Base-by-base conservation (phyloP, 2,113 vertebrate genomes). In the Lucifuga dentata region DNA sequence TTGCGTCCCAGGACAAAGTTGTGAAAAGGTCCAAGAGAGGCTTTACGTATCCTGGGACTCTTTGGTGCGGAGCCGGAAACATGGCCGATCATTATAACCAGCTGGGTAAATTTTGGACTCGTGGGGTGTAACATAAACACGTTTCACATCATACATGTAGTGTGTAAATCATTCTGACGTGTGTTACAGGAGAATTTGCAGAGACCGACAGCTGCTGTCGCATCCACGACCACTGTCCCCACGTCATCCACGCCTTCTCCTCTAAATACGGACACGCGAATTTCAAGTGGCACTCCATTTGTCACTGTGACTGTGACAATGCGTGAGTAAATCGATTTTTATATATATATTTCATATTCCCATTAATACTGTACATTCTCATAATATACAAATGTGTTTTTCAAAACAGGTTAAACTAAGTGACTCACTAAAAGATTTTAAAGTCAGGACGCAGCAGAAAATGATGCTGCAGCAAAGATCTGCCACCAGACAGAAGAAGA, bases 221-320 rank as follows among this genome's bases (percentile, higher is more conserved):
- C 33, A 92, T 89, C 7, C 97, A 99, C 0, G 95, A 95, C 75
- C 94, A 95, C 79, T 97, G 96, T 51, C 90, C 93, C 24, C 91
- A 97, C 1, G 88, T 96, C 88, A 95, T 97, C 86, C 92, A 95
- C 55, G 93, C 98, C 16, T 96, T 97, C 87, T 88, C 94, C 1
- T 75, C 70, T 0, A 93, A 94, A 40, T 97, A 92, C 0, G 94
- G 95, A 5, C 89, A 96, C 91, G 93, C 93, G 46, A 96, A 96
- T 59, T 93, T 95, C 82, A 94, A 97, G 77, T 95, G 94, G 92
- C 94, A 96, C 81, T 92, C 96, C 43, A 82, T 96, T 85, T 94
- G 91, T 81, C 95, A 96, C 80, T 98, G 98, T 1, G 92, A 96
- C 89, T 99, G 98, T 0, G 95, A 98, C 65, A 87, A 57, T 23